These are phyloP conservation scores for Lepidocyrtoides sp. DNA, from an alignment of 2,888 invertebrate genomes.

Conservation along the genomic window DNA sequence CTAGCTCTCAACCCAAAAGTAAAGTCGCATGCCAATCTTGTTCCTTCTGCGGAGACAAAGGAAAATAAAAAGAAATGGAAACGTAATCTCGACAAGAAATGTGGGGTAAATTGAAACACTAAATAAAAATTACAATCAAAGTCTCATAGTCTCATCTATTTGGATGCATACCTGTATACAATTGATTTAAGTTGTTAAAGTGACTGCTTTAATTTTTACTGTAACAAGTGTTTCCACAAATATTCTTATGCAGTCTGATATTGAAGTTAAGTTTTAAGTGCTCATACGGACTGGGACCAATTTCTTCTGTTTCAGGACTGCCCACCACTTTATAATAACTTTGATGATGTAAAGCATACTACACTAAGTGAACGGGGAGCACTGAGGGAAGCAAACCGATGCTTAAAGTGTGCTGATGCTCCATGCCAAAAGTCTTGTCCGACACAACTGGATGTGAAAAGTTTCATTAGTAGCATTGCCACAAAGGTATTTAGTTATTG, in stretches of 20 bases:
- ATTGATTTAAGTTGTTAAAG: no score
- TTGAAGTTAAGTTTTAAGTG: no score
- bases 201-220: no score
- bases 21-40: slow-evolving; percentile 91
- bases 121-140: neutral
- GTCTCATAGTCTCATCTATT: no score
- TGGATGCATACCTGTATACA: neutral
- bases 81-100: slow-evolving; percentile 94
- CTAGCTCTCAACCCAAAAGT: slow-evolving; percentile 95
- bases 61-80: slow-evolving; percentile 97
- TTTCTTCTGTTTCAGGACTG: slow-evolving; percentile 89
- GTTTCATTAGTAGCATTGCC: slow-evolving; percentile 98
- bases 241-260: no score
- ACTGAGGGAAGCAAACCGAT: slow-evolving; percentile 94
- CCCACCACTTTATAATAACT: slow-evolving; percentile 92
- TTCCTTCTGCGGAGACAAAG: slow-evolving; percentile 96
- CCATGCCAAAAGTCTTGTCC: slow-evolving; percentile 99
- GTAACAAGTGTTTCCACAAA: no score
- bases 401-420: slow-evolving; percentile 97
- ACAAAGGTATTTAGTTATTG: slow-evolving; percentile 97
- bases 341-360: slow-evolving; percentile 98
- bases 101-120: slow-evolving; percentile 90
- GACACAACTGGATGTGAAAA: slow-evolving; percentile 98
- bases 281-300: no score
- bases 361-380: slow-evolving; percentile 98